Conservation (phyloP, 2,797 vertebrate genomes). For the Sylvia borin region DNA sequence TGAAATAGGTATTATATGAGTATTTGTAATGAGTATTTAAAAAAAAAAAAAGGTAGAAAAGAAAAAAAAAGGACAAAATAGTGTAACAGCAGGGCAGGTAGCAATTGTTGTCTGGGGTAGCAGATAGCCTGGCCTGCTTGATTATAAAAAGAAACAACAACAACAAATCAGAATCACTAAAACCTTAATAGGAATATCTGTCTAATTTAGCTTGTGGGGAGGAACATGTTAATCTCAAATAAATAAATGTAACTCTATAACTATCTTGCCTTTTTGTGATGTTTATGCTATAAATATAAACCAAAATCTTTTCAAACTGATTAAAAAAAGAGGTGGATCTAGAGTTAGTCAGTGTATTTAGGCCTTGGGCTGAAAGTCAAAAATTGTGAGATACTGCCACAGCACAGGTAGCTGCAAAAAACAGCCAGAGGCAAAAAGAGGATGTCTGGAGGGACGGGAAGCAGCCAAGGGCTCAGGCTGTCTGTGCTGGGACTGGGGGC, state of each 20-base stretch:
- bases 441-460: not conserved
- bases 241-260: not conserved
- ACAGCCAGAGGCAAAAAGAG: not conserved
- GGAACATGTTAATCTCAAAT: not conserved
- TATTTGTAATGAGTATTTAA: not conserved
- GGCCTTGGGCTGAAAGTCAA: not conserved
- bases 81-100: not conserved
- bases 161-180: not conserved
- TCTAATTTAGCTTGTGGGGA: not conserved
- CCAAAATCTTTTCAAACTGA: not conserved
- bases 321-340: not conserved
- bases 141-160: not conserved
- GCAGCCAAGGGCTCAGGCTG: not conserved
- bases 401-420: not conserved
- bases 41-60: not conserved
- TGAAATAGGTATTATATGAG: not conserved
- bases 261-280: not conserved
- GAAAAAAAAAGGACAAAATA: not conserved
- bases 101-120: not conserved
- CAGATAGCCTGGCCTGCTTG: not conserved
- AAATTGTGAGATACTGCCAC: not conserved
- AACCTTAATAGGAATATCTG: not conserved
- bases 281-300: not conserved
- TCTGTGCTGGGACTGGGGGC: rapidly evolving
- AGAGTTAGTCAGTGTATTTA: not conserved